These are phyloP conservation scores for Ophiothrix spiculata DNA, from an alignment of 35 echinoderm and acorn worm genomes.

Conservation along the genomic window DNA sequence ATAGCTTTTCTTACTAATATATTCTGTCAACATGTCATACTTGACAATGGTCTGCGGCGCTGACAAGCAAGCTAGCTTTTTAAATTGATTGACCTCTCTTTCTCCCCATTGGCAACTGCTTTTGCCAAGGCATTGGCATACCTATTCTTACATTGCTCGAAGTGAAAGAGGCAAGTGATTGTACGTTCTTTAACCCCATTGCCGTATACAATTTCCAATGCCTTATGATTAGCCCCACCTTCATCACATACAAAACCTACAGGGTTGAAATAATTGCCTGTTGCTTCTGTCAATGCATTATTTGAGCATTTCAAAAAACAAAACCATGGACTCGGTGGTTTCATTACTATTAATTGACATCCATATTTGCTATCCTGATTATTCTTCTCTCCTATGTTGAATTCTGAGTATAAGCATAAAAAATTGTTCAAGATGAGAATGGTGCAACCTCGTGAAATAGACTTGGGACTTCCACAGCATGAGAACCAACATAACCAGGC, in stretches of 20 bases:
- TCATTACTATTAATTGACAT: no score
- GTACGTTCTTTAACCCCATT: not conserved
- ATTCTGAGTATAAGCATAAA: no score
- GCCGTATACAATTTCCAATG: not conserved
- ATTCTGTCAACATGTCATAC: not conserved
- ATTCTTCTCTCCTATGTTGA: no score
- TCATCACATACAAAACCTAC: not conserved
- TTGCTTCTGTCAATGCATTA: no score
- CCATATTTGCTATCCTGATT: no score
- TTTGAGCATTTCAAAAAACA: no score
- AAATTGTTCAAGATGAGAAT: no score
- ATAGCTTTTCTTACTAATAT: not conserved
- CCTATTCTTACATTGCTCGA: not conserved
- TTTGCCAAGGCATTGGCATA: not conserved
- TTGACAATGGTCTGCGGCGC: not conserved
- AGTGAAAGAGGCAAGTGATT: not conserved
- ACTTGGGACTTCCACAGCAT: no score
- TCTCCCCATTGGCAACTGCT: not conserved
- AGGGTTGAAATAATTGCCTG: not conserved
- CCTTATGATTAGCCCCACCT: not conserved
- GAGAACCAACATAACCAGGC: no score
- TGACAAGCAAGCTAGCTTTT: not conserved
- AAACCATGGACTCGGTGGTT: no score
- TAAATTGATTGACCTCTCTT: not conserved
- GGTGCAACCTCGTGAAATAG: no score